A percentile compares a stretch with the other conserved stretches of the same genome.
phyloP scores from a whole-genome alignment of 2,888 invertebrate genomes.

The Hipparchia sbordonii region DNA sequence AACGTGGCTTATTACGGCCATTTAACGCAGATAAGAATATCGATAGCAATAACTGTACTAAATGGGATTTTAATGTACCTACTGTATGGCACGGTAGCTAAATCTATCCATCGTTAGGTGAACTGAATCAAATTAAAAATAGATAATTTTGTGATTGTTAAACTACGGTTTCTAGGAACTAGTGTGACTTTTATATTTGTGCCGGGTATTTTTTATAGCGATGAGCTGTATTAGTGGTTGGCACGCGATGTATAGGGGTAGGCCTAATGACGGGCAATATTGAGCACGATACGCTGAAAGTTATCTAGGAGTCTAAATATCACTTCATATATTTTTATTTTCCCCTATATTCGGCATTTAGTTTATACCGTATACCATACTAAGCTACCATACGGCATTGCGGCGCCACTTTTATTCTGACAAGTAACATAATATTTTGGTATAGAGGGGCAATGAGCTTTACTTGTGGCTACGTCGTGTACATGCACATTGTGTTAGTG shows the following conservation, averaged over 20 bases:
- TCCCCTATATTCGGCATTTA: background rate
- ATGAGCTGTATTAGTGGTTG: constrained; percentile 40
- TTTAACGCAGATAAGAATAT: background rate
- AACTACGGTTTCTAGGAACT: constrained; percentile 22
- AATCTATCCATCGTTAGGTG: too few relatives aligned
- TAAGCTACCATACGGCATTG: too few relatives aligned
- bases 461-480: too few relatives aligned
- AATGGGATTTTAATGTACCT: background rate
- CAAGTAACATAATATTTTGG: background rate
- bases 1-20: too few relatives aligned
- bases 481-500: too few relatives aligned
- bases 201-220: constrained; percentile 33
- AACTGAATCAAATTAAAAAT: background rate
- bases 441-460: too few relatives aligned
- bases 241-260: constrained; percentile 34
- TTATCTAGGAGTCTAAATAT: constrained; percentile 11
- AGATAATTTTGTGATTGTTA: background rate
- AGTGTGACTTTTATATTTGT: constrained; percentile 37
- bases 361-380: background rate
- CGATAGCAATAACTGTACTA: background rate
- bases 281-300: constrained; percentile 10
- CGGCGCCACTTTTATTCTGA: background rate
- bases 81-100: too few relatives aligned
- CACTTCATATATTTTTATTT: constrained; percentile 2
- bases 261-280: constrained; percentile 32